These are phyloP conservation scores for Cataglyphis rosenhaueri DNA, from an alignment of 2,888 invertebrate species.

Conservation along the genomic window DNA sequence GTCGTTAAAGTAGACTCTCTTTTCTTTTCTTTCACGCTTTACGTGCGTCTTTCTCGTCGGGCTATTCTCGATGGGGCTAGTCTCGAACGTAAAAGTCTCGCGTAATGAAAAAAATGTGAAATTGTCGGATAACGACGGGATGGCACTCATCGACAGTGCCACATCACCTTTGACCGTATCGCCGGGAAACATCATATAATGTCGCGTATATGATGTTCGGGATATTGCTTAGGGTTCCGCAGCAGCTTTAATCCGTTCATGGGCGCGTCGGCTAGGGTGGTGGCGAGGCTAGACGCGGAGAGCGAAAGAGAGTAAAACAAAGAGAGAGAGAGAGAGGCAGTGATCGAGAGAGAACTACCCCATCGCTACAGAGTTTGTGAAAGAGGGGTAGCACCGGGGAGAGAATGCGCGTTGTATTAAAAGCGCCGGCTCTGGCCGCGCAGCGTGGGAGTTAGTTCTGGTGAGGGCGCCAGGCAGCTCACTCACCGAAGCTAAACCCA, in stretches of 20 bases:
- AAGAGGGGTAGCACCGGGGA: constrained; percentile 48
- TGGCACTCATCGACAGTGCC: constrained; percentile 9
- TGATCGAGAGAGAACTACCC: neutral
- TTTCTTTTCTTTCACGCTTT: neutral
- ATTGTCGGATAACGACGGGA: constrained; percentile 15
- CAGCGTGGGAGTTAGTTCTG: constrained; percentile 85
- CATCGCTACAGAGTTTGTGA: constrained; percentile 16
- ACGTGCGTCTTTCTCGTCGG: neutral
- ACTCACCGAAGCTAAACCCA: constrained; percentile 78
- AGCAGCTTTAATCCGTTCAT: constrained; percentile 51
- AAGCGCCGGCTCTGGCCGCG: constrained; percentile 78
- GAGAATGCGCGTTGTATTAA: constrained; percentile 79
- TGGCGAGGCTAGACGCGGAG: neutral
- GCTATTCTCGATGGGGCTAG: neutral
- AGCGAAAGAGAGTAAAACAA: neutral
- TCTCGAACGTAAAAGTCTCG: neutral
- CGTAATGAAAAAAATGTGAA: neutral
- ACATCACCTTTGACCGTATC: constrained; percentile 47
- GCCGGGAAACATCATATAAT: constrained; percentile 36
- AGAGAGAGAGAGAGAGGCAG: neutral
- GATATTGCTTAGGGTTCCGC: constrained; percentile 41
- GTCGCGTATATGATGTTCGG: constrained; percentile 15
- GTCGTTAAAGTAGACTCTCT: neutral
- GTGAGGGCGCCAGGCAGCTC: constrained; percentile 85
- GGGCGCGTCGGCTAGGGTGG: constrained; percentile 44